Evolutionary conservation across 2,113 vertebrate species (phyloP).

Genomic region (Otis tarda): DNA sequence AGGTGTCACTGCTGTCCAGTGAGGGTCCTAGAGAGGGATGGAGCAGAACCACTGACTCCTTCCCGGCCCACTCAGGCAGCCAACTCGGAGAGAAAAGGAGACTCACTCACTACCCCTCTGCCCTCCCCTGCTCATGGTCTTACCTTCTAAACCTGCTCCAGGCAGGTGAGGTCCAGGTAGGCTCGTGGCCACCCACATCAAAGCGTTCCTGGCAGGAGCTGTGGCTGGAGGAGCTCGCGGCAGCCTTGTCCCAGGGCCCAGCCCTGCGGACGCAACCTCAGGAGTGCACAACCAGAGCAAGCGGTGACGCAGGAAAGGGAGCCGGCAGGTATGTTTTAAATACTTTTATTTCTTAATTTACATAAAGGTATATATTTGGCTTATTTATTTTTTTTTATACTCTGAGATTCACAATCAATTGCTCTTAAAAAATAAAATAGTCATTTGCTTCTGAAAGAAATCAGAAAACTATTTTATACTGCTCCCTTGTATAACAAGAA

Average conservation of each 20-base stretch:
- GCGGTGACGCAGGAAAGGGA: not conserved
- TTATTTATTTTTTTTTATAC: conserved; percentile 76
- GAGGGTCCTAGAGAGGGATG: not conserved
- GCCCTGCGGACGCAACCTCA: not conserved
- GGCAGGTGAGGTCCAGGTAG: not conserved
- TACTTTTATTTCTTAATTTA: conserved; percentile 97
- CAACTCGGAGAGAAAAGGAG: not conserved
- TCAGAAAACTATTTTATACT: conserved; percentile 93
- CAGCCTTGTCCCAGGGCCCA: not conserved
- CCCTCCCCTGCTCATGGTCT: not conserved
- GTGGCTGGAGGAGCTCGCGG: not conserved
- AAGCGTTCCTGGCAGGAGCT: not conserved
- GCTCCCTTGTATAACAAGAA: conserved; percentile 99
- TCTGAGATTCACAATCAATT: conserved; percentile 87
- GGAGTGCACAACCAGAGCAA: no score
- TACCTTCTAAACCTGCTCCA: rapidly evolving
- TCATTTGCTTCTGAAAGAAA: conserved; percentile 88
- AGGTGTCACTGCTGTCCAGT: rapidly evolving
- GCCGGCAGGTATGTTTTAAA: conserved; percentile 69
- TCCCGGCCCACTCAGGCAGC: not conserved
- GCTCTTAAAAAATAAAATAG: conserved; percentile 97
- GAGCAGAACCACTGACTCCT: not conserved
- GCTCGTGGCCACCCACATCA: not conserved
- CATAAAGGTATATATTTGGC: conserved; percentile 92
- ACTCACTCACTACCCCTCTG: not conserved